phyloP scores from a whole-genome alignment of 2,888 invertebrate species.

The Lycia hirtaria region DNA sequence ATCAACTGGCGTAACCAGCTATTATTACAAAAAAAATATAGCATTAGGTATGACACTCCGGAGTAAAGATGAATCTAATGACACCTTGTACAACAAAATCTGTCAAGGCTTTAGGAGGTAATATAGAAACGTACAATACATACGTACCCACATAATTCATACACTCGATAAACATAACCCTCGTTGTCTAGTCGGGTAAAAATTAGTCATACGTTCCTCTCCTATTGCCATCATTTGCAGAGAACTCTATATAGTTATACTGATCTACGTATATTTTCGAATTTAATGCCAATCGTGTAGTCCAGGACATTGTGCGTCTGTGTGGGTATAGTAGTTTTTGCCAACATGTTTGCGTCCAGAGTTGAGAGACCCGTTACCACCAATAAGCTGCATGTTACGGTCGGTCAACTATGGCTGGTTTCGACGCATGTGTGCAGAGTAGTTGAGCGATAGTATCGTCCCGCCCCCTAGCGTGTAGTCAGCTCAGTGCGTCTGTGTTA shows the following conservation, averaged over 20 bases:
- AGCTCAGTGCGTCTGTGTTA: conserved; percentile 81
- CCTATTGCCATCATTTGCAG: neutral
- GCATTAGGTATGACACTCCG: no score
- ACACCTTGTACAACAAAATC: no score
- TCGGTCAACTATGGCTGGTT: neutral
- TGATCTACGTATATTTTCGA: neutral
- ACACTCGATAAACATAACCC: no score
- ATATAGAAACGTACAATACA: no score
- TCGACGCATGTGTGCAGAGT: conserved; percentile 64
- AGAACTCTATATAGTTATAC: neutral
- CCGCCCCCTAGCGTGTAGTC: conserved; percentile 68
- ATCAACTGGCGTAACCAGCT: no score
- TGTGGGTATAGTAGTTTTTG: neutral
- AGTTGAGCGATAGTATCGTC: conserved; percentile 72
- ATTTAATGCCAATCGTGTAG: neutral
- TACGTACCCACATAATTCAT: no score
- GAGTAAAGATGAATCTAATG: no score
- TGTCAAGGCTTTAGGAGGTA: no score
- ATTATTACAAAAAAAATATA: no score
- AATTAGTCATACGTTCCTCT: no score
- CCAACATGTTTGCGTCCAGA: neutral
- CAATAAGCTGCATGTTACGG: neutral
- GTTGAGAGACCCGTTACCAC: neutral
- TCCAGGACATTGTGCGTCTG: neutral
- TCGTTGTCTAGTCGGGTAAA: no score